Conservation (phyloP, 2,797 vertebrate species). For the Sebastes hubbsi region DNA sequence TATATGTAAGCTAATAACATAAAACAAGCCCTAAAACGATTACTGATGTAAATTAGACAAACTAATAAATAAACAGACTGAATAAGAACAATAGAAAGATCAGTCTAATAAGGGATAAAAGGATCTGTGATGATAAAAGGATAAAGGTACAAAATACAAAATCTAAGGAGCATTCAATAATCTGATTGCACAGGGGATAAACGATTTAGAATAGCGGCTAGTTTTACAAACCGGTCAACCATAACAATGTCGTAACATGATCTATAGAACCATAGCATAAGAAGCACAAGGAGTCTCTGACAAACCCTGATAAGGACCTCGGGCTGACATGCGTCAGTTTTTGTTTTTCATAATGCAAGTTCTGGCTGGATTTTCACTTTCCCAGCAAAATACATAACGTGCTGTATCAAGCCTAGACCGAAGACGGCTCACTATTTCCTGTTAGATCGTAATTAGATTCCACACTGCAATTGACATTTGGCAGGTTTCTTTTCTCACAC, state of each 20-base stretch:
- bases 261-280: neutral
- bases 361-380: neutral
- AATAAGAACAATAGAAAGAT: no score
- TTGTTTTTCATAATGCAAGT: neutral
- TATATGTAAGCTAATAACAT: no score
- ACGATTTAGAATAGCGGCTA: no score
- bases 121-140: no score
- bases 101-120: no score
- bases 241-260: neutral
- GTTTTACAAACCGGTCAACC: no score
- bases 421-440: constrained; percentile 18
- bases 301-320: neutral
- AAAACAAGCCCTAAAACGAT: no score
- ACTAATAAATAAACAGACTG: no score
- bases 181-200: no score
- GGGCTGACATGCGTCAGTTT: neutral
- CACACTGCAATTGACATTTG: constrained; percentile 11
- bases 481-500: constrained; percentile 20
- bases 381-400: neutral
- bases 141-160: no score
- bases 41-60: no score
- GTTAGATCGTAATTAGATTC: constrained; percentile 6
- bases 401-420: neutral
- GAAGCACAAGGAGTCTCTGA: neutral
- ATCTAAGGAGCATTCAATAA: no score